Evolutionary conservation across 1,140 invertebrate genomes (phyloP), one percentile per base, ranked within the genome.

Genomic region (Polypedilum vanderplanki): DNA sequence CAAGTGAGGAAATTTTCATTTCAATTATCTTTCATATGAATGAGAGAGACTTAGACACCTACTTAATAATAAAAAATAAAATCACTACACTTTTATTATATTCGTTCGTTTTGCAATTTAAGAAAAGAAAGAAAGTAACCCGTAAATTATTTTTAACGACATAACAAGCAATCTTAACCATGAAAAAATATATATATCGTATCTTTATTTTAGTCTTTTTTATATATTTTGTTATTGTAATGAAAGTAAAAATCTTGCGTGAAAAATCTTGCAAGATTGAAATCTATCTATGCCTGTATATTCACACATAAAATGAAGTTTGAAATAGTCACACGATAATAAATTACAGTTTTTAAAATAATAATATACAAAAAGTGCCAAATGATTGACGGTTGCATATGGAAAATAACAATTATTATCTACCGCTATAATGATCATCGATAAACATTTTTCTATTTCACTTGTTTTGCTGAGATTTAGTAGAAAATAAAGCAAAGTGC

Each of bases 361-460:
- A 57, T n/a, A 57, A 70, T 70, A 70, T 8, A 70, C n/a, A 70
- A 70, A 70, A 70, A 70, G 65, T 70, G 65, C 65, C 65, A 70
- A 70, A 70, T 70, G 65, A 70, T 70, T 70, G 65, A 70, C 46
- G 46, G 46, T 57, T n/a, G 46, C 46, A 33, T 33, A 33, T 33
- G 24, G 24, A 33, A 33, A 33, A 33, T 33, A 33, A 33, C 24
- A 33, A 33, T 33, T 33, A 33, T 33, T 33, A 33, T 33, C 24
- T 33, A 1, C 24, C 24, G 24, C 24, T 33, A 33, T 33, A 33
- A 33, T n/a, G n/a, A n/a, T n/a, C n/a, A 33, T 33, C 24, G 24
- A 33, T 33, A 33, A 33, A 33, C 24, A 33, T 33, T 33, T 33
- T 33, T 33, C 24, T 33, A 3, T 33, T 33, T 5, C n/a, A n/a